These are phyloP conservation scores for Phocoena sinus DNA, from an alignment of 2,113 vertebrate genomes.

Conservation along the genomic window DNA sequence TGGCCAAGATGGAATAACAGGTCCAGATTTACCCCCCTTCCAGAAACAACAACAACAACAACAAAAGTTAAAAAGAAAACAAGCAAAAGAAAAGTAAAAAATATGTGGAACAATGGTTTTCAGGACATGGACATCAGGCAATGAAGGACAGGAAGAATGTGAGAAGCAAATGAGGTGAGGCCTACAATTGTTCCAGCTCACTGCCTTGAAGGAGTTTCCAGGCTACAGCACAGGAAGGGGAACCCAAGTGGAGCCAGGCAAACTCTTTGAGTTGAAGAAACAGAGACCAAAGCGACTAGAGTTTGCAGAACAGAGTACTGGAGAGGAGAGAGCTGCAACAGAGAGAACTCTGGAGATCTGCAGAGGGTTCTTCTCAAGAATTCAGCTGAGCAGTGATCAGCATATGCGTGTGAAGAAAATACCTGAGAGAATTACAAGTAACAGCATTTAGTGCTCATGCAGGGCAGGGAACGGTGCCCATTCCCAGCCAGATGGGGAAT, in stretches of 20 bases:
- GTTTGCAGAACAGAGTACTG: neutral
- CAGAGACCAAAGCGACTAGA: neutral
- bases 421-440: neutral
- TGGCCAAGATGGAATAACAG: neutral
- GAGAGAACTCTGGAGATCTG: neutral
- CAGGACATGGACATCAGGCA: neutral
- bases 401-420: neutral
- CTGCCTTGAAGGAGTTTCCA: neutral
- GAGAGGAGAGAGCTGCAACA: neutral
- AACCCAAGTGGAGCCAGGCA: neutral
- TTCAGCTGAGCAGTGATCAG: neutral
- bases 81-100: neutral
- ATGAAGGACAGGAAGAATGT: neutral
- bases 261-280: neutral
- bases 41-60: too few relatives aligned
- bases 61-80: too few relatives aligned
- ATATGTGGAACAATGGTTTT: neutral
- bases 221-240: neutral
- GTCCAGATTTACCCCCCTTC: neutral
- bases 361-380: neutral
- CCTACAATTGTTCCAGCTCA: neutral
- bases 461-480: neutral
- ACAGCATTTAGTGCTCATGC: neutral
- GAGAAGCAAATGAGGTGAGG: neutral
- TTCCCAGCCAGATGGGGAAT: neutral